Base-by-base conservation (phyloP, 2,888 invertebrate genomes). In the Falcaria lacertinaria region DNA sequence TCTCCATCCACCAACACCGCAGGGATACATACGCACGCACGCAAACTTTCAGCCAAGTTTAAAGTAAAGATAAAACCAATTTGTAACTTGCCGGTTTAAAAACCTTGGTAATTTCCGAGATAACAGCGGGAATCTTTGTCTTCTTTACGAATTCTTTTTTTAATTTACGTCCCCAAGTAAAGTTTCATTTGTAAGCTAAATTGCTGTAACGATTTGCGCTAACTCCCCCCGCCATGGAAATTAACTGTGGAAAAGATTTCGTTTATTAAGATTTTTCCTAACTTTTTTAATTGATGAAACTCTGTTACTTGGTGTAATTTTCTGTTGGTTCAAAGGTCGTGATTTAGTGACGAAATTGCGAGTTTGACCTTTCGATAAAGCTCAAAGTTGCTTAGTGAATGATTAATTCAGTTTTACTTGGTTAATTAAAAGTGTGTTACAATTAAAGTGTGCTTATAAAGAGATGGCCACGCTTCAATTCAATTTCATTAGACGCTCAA, bases 181-280 rank as follows among this genome's bases (percentile, higher is more conserved):
- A 73, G 67, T 71, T 75, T 69, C 67, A 63, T 72, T 72, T 71
- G 64, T 61, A 60, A 59, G 64, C 66, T 64, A 72, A 77, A 76
- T 76, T 75, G 66, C 73, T 64, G 67, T 67, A 61, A 62, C 66
- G 62, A 61, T 64, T 66, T 56, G 52, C 59, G 59, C 54, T 66
- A 60, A 70, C 56, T 55, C 57, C 49, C 42, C 60, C 58, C 60
- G 61, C 57, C 52, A 48, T 53, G 58, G 47, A 42, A 64, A 66
- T 68, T 65, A 62, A 68, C 59, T 60, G 54, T 47, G 53, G 55
- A 35, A 48, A 53, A 41, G 57, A 57, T 68, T 64, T 63, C 59
- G 50, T 66, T 69, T 64, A 50, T 62, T 50, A 53, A 50, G 48
- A 39, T n/a, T 41, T 34, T 15, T 37, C 22, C 11, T 28, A 22